Evolutionary conservation across 2,797 vertebrate species (phyloP).

Genomic region (Danio albolineatus): DNA sequence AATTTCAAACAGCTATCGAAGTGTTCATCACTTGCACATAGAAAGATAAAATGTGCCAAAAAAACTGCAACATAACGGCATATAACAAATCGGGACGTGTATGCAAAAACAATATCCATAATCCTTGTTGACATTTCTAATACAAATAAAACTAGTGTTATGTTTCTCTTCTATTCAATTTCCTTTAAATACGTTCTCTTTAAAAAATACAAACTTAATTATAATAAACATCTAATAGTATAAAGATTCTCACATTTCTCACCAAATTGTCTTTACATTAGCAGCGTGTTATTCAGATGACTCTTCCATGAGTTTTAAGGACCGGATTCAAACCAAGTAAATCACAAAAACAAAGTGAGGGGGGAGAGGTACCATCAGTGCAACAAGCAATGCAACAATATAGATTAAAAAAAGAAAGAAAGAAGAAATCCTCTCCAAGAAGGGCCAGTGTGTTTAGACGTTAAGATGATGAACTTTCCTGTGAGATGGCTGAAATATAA

Average conservation of each 20-base stretch:
- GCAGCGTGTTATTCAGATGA: conserved; percentile 17
- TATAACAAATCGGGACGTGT: not conserved
- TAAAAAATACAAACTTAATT: not conserved
- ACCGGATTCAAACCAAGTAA: conserved; percentile 24
- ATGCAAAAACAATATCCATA: conserved; percentile 8
- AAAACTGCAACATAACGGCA: conserved; percentile 8
- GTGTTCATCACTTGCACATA: not conserved
- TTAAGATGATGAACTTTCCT: conserved; percentile 57
- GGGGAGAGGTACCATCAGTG: conserved; percentile 53
- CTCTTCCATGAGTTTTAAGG: conserved; percentile 33
- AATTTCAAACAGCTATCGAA: not conserved
- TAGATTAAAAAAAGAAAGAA: not conserved
- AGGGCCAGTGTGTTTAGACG: not conserved
- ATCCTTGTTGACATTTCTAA: not conserved
- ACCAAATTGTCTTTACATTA: conserved; percentile 22
- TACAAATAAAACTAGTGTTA: not conserved
- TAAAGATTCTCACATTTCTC: conserved; percentile 8
- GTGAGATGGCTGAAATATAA: conserved; percentile 63
- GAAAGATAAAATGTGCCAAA: conserved; percentile 7
- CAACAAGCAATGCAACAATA: conserved; percentile 45
- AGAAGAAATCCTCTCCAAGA: conserved; percentile 27
- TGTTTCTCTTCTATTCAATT: not conserved
- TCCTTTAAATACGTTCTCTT: not conserved
- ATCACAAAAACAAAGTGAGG: conserved; percentile 18
- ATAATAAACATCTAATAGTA: conserved; percentile 25